Evolutionary conservation across 2,888 invertebrate species (phyloP).

Genomic region (Dolomedes plantarius): DNA sequence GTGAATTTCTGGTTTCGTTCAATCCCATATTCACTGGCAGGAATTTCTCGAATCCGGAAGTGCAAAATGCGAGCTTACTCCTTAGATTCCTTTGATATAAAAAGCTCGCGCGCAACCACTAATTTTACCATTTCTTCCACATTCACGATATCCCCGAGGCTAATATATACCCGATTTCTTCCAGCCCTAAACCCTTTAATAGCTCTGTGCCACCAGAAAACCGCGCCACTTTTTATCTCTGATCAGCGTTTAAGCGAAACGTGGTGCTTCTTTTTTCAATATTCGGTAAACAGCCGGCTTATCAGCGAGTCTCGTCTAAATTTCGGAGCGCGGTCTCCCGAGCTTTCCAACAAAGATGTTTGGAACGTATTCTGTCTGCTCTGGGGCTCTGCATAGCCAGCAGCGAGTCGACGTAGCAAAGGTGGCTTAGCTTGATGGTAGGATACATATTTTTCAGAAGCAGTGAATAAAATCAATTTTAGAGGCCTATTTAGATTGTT

Average conservation of each 20-base stretch:
- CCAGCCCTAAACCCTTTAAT: slow-evolving; percentile 27
- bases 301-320: slow-evolving; percentile 7
- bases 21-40: no score
- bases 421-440: not conserved
- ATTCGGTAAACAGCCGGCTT: slow-evolving; percentile 49
- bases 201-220: slow-evolving; percentile 34
- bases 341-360: slow-evolving; percentile 5
- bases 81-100: not conserved
- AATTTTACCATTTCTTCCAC: slow-evolving; percentile 14
- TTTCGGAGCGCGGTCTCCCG: not conserved
- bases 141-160: not conserved
- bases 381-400: not conserved
- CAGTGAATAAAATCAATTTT: slow-evolving; percentile 2
- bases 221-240: slow-evolving; percentile 11
- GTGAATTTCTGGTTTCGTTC: no score
- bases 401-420: not conserved
- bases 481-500: slow-evolving; percentile 1
- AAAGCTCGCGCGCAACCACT: slow-evolving; percentile 43
- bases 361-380: not conserved
- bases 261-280: slow-evolving; percentile 31
- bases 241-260: slow-evolving; percentile 49
- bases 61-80: not conserved
- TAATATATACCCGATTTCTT: not conserved
- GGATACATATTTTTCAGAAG: not conserved
- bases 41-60: slow-evolving; percentile 6